Base-by-base conservation (phyloP, 2,888 invertebrate genomes). In the Pammene aurita region DNA sequence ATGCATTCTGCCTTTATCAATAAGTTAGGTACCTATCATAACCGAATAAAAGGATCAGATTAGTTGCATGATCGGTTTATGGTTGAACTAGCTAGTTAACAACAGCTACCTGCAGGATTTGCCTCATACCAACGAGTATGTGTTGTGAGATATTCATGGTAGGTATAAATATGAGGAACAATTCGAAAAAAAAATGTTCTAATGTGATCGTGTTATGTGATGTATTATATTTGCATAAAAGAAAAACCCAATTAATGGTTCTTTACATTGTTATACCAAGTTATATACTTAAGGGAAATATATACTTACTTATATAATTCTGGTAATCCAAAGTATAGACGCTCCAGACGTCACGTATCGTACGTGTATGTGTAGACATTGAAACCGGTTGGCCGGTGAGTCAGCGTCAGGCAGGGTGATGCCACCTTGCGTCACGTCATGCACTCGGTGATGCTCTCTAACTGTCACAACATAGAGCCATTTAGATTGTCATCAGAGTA, bases 311-410 rank as follows among this genome's bases (percentile, higher is more conserved):
- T n/a, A n/a, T n/a, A n/a, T n/a, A n/a, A n/a, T 26, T 9, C 7
- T 13, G 11, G 26, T 11, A 13, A 54, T n/a, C n/a, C 54, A n/a
- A 34, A n/a, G 34, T 34, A 34, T 14, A 62, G 62, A 52, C 62
- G 50, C 11, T 16, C 52, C 38, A 18, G 16, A 38, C 62, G 2
- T 62, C 61, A 61, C 61, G 61, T 61, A 46, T 6, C 56, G 11
- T 42, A 42, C 7, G 7, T 14, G 14, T 34, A 42, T 5, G 11
- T 42, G 0, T 34, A 46, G 1, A 34, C 46, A 26, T n/a, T 7
- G 7, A 11, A 63, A 63, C 63, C 52, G 63, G 63, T 63, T 38
- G 26, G 52, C 26, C 13, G 11, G 52, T 54, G 63, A 63, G 52
- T 54, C 63, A 63, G 63, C 52, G 52, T 63, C 63, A 63, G 7